A percentile compares a stretch with the other conserved stretches of the same genome.
These are phyloP conservation scores for Apostichopus leukothele DNA, from an alignment of 53 echinoderm and acorn worm genomes.

Conservation along the genomic window DNA sequence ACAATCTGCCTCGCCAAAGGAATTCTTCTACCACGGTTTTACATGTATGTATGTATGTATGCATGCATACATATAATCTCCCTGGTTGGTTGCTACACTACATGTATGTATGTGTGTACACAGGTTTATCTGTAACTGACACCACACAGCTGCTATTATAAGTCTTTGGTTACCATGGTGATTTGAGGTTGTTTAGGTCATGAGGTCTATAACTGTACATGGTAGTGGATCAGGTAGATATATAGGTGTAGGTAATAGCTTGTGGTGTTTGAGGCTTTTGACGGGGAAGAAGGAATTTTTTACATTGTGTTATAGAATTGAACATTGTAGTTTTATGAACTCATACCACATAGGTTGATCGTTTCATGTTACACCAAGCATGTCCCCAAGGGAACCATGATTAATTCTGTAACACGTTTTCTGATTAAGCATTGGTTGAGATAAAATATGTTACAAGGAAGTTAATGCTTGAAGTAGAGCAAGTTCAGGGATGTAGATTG, in stretches of 20 bases:
- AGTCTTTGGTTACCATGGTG: slow-evolving; percentile 20
- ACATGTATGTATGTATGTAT: no score
- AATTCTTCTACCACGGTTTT: background rate
- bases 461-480: no score
- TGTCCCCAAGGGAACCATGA: background rate
- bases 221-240: background rate
- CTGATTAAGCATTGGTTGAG: no score
- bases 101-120: background rate
- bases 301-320: background rate
- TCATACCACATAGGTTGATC: background rate
- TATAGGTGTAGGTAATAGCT: background rate
- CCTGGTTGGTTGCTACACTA: background rate
- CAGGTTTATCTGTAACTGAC: slow-evolving; percentile 3
- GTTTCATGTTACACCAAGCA: background rate
- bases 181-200: slow-evolving; percentile 31
- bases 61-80: background rate
- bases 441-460: no score
- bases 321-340: background rate
- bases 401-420: background rate
- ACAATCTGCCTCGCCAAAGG: background rate
- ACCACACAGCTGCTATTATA: slow-evolving; percentile 16
- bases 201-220: slow-evolving; percentile 18
- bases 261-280: background rate
- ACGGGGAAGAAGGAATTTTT: background rate
- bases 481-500: no score